Percentiles rank a stretch among this genome's conserved stretches.
Conservation (phyloP, 2,888 invertebrate genomes). For the Calameuta pallipes region DNA sequence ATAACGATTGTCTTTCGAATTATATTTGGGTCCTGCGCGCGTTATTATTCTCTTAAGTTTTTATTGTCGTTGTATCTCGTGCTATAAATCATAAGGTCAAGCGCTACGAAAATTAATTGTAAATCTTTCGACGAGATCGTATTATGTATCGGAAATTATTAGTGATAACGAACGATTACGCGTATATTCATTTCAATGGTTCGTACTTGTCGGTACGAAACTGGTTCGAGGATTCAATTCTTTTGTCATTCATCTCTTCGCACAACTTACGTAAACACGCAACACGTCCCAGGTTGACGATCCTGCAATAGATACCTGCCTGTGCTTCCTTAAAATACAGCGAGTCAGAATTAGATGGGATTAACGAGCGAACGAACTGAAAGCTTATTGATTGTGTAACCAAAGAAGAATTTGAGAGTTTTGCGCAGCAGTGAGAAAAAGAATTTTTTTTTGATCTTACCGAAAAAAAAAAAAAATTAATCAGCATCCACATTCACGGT, state of each 20-base stretch:
- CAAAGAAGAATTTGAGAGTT: neutral
- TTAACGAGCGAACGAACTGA: neutral
- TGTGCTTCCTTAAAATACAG: neutral
- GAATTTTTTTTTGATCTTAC: neutral
- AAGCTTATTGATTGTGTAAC: neutral
- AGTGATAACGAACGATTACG: neutral
- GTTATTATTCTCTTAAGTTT: neutral
- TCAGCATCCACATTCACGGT: neutral
- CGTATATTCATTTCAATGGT: neutral
- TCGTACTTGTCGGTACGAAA: neutral
- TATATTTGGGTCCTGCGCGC: neutral
- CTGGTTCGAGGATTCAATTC: neutral
- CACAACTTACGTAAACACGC: neutral
- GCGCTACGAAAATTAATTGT: neutral
- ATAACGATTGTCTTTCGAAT: neutral
- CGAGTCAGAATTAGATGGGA: neutral
- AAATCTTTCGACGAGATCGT: neutral
- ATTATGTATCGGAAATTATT: neutral
- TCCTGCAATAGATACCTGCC: neutral
- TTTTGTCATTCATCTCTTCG: neutral
- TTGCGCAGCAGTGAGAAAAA: neutral
- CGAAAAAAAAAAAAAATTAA: neutral
- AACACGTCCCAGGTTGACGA: neutral
- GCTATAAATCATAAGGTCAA: neutral
- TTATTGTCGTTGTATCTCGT: neutral